Base-by-base conservation (phyloP, 2,888 invertebrate species). In the Microplitis deprimator region DNA sequence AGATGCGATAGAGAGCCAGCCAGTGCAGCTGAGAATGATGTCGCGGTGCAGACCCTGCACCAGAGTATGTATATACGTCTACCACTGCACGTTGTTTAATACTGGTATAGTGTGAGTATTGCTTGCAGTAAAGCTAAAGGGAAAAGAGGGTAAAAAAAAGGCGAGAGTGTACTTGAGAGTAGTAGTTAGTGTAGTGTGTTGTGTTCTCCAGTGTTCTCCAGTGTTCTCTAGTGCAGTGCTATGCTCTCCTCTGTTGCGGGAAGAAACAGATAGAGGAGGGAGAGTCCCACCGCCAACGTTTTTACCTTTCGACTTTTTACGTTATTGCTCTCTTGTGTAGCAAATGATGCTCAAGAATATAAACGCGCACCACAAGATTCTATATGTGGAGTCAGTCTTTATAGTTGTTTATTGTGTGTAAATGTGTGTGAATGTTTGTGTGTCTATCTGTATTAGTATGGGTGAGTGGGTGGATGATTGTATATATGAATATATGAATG, bases 271-370 rank as follows among this genome's bases (percentile, higher is more conserved):
- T 77, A 77, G 77, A 69, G 73, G 68, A 50, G 3, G 5, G 50
- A 50, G 73, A 73, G 77, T 76, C 76, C 77, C 78, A 72, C 76
- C 64, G 74, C 77, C 77, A 73, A 77, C 60, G 76, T 79, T 81
- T 77, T 78, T 74, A 76, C 78, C 71, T 77, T 76, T 73, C 70
- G 65, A 77, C 77, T 77, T 77, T 50, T 78, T 78, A 77, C 76
- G 76, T 81, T 81, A 79, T 79, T 79, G 76, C 81, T 76, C 78
- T 77, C 76, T 78, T 75, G 78, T 75, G 64, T 41, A 70, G 78
- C 76, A 76, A 77, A 81, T 78, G 78, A 78, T 73, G 65, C 78
- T 79, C 69, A 65, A 75, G 70, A 72, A 76, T 77, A 77, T 59
- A 73, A 62, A 68, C 39, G 72, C 60, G 68, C 64, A 59, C 41